These are phyloP conservation scores for Ammodytes dubius DNA, from an alignment of 2,113 vertebrate species.

Conservation along the genomic window DNA sequence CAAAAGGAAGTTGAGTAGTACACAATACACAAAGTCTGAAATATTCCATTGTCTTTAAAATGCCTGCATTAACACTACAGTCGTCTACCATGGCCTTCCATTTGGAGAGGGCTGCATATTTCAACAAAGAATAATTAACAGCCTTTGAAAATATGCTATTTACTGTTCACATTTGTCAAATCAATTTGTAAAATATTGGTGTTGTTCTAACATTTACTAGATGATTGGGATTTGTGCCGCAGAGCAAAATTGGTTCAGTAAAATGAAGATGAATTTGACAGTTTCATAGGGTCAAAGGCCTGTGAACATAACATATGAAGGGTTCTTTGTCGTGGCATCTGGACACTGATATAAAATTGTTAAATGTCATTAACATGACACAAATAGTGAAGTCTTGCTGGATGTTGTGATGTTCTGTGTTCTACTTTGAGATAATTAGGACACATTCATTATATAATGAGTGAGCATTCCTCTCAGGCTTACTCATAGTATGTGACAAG, in stretches of 20 bases:
- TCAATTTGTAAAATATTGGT: background rate
- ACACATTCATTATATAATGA: background rate
- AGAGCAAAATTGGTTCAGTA: background rate
- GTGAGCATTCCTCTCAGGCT: conserved; percentile 7
- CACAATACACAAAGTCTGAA: too few species aligned
- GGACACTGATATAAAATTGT: background rate
- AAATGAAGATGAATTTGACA: background rate
- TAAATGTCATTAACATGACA: background rate
- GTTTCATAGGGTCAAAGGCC: background rate
- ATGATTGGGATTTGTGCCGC: background rate
- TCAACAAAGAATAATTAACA: background rate
- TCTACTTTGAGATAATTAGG: background rate
- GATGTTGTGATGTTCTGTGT: background rate
- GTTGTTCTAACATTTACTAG: background rate
- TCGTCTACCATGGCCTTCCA: background rate
- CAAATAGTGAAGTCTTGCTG: background rate
- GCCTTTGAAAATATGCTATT: background rate
- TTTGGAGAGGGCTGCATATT: too few species aligned
- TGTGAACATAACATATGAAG: background rate
- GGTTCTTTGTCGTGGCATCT: background rate
- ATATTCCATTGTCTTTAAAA: too few species aligned
- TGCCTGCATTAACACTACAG: background rate
- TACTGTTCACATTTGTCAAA: background rate
- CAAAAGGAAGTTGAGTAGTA: too few species aligned
- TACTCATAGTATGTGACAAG: conserved; percentile 1